phyloP scores from a whole-genome alignment of 2,113 vertebrate species.

The Hiodon alosoides region DNA sequence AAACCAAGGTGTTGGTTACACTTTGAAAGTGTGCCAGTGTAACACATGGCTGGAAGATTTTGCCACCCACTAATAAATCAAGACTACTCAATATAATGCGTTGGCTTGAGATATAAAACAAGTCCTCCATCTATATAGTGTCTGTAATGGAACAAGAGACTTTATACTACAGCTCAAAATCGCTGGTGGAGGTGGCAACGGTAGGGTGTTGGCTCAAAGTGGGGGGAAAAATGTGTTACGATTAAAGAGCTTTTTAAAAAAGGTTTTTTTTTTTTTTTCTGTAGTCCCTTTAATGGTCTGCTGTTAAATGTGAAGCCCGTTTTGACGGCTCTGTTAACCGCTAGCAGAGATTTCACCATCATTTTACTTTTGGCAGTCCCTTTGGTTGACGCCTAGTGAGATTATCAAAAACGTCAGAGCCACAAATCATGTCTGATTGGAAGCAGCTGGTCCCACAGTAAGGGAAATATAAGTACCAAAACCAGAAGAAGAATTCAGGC shows the following conservation, averaged over 20 bases:
- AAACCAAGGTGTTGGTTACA: neutral
- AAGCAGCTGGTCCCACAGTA: conserved; percentile 46
- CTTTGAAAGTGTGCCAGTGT: neutral
- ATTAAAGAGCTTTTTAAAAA: conserved; percentile 47
- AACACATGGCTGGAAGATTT: neutral
- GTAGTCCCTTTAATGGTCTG: conserved; percentile 49
- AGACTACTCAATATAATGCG: too few species aligned
- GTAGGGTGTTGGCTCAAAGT: conserved; percentile 50
- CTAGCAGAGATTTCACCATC: conserved; percentile 40
- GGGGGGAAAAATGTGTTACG: conserved; percentile 45
- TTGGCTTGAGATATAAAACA: conserved; percentile 4
- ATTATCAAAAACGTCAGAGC: conserved; percentile 48
- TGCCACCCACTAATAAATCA: conserved; percentile 1
- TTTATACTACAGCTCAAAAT: conserved; percentile 12
- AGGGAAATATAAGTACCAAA: conserved; percentile 24
- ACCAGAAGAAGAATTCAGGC: conserved; percentile 24
- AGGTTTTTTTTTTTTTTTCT: conserved; percentile 46
- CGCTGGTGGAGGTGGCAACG: conserved; percentile 45
- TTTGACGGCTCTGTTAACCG: conserved; percentile 49
- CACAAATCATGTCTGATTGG: conserved; percentile 41
- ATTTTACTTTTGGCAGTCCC: conserved; percentile 46
- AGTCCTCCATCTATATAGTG: neutral
- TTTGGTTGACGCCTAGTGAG: conserved; percentile 47
- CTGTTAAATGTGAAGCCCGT: conserved; percentile 46
- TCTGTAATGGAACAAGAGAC: conserved; percentile 6